These are phyloP conservation scores for Sarotherodon lohbergeri DNA, from an alignment of 2,113 vertebrate genomes.

Conservation along the genomic window DNA sequence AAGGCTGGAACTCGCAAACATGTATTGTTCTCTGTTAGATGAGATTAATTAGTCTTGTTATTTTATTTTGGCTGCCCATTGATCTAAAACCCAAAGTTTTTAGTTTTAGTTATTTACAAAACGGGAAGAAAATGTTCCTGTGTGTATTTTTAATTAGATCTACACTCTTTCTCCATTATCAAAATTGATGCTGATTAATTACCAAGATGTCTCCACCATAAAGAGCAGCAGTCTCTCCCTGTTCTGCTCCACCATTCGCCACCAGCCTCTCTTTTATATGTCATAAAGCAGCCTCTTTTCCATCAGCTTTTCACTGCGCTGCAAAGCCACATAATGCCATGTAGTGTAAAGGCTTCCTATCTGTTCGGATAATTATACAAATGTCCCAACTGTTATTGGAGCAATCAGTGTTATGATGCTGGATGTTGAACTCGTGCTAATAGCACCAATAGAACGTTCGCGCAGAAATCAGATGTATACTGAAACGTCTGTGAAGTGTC, in stretches of 20 bases:
- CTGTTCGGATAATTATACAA: constrained; percentile 8
- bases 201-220: not conserved
- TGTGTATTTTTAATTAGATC: not conserved
- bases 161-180: not conserved
- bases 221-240: not conserved
- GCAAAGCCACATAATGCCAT: not conserved
- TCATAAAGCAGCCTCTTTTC: not conserved
- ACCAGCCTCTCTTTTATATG: not conserved
- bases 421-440: not conserved
- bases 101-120: not conserved
- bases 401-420: not conserved
- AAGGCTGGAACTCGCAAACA: not conserved
- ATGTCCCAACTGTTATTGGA: not conserved
- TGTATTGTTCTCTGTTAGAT: not conserved
- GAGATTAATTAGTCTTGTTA: not conserved
- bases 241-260: not conserved
- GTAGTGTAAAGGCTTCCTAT: not conserved
- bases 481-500: not conserved
- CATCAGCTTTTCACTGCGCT: not conserved
- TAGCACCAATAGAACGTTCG: not conserved
- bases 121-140: not conserved
- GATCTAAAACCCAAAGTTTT: not conserved
- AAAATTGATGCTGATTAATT: not conserved
- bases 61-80: not conserved
- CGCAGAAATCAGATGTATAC: not conserved